Evolutionary conservation across 2,113 vertebrate species (phyloP), one percentile per base, ranked within the genome.

Genomic region (Bettongia penicillata): DNA sequence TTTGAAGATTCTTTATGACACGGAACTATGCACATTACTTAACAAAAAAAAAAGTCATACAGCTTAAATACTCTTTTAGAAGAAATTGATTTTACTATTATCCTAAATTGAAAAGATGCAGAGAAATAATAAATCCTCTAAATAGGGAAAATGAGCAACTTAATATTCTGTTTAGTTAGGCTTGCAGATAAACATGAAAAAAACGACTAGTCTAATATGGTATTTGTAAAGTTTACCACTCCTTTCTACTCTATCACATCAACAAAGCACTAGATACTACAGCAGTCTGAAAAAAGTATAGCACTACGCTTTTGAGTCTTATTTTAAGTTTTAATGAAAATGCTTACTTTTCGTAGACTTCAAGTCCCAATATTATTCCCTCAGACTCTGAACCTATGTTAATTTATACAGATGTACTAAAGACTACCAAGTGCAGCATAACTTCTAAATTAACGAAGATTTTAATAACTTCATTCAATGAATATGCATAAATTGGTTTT

Each of bases 241-340:
- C 68, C 68, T 43, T 84, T 84, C 68, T 84, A 84, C 31, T 84
- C n/a, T 84, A 22, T 43, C n/a, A 23, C 7, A n/a, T 14, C 61
- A 77, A 77, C 37, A 84, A 84, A 84, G 16, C 19, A 84, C n/a
- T 84, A 84, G 37, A 37, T 77, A 43, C 5, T 84, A 84, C 16
- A 43, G 49, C 9, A 61, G 37, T 51, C 31, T 89, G 25, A 89
- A 91, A 43, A 84, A 95, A 91, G n/a, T 57, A 77, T 19, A 49
- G n/a, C 26, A 25, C 43, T 93, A 53, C 51, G 49, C 28, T 55
- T 48, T n/a, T 51, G 31, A 47, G 49, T 52, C 91, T 77, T 92
- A 90, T 89, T 93, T 91, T 94, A 90, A 91, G 9, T 93, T 94
- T 94, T 91, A 91, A 96, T 10, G n/a, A 91, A 93, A 53, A 53